phyloP scores from a whole-genome alignment of 2,888 invertebrate genomes.

The Linyphia triangularis region DNA sequence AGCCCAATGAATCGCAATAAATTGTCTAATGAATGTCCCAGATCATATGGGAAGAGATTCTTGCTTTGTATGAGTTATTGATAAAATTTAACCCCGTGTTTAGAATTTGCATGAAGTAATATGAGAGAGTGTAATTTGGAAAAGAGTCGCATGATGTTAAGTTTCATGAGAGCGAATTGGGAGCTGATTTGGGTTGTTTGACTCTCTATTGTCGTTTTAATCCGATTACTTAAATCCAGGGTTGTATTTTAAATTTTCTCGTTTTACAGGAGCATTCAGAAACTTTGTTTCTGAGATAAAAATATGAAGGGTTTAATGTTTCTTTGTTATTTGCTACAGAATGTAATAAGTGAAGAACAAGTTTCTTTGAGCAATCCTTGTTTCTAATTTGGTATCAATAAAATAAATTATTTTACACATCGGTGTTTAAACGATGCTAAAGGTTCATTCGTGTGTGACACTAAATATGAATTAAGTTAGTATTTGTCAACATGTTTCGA shows the following conservation, averaged over 20 bases:
- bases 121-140: constrained; percentile 1
- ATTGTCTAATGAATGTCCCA: constrained; percentile 56
- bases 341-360: too few species aligned
- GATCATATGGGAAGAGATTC: constrained; percentile 24
- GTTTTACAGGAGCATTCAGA: neutral
- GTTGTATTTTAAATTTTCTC: neutral
- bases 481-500: too few species aligned
- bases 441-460: too few species aligned
- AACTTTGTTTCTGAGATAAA: neutral
- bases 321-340: neutral
- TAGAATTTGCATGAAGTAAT: neutral
- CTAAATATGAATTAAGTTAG: too few species aligned
- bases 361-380: too few species aligned
- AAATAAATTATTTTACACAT: too few species aligned
- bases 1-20: constrained; percentile 47
- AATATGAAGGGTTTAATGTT: neutral
- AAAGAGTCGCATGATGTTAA: constrained; percentile 13
- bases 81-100: constrained; percentile 30
- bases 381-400: too few species aligned
- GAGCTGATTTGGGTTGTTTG: constrained; percentile 6
- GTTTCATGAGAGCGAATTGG: constrained; percentile 27
- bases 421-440: too few species aligned
- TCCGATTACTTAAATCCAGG: neutral
- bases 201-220: constrained; percentile 9
- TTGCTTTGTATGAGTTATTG: constrained; percentile 43